Evolutionary conservation across 2,797 vertebrate genomes (phyloP), one percentile per base, ranked within the genome.

Genomic region (Karalla daura): DNA sequence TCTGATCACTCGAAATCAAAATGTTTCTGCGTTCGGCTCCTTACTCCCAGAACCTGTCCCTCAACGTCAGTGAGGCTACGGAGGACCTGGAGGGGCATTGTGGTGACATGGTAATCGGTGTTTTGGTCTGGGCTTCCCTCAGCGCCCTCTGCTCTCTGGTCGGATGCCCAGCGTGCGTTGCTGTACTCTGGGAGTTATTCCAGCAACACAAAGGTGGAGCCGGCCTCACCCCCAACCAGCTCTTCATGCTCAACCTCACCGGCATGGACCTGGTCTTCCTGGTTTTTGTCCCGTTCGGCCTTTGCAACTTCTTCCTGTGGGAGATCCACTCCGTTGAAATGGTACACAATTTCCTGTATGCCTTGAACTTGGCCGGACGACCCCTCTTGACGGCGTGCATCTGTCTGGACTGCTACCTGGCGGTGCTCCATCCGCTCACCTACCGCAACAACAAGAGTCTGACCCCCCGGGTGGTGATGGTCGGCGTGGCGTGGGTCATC

Each of bases 311-410:
- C 56, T 5, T 80, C 3, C n/a, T 84, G 35, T 87, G 77, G 78
- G 10, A 79, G 13, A 37, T 32, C 36, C 0, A 0, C 0, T 1
- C 37, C 3, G 5, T 86, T 24, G 17, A 78, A 21, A 14, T 1
- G 7, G 2, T 81, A 0, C 51, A 30, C 25, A 62, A 69, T 12
- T 82, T 84, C 2, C 5, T 87, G 44, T 82, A 66, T 2, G 23
- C 61, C 12, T 24, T 88, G 4, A 70, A 55, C 39, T 12, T 88
- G 24, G 59, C 17, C 8, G 85, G 87, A 1, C 70, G 80, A 39
- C 88, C 88, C 58, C 80, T 91, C 2, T 50, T 91, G 0, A 88
- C 82, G n/a, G 71, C 71, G 2, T 91, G 81, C 15, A 64, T 87
- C 33, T 89, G 88, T 50, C 68, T 73, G 53, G 84, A 90, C 45